Evolutionary conservation across 2,113 vertebrate species (phyloP).

Genomic region (Sorex araneus): DNA sequence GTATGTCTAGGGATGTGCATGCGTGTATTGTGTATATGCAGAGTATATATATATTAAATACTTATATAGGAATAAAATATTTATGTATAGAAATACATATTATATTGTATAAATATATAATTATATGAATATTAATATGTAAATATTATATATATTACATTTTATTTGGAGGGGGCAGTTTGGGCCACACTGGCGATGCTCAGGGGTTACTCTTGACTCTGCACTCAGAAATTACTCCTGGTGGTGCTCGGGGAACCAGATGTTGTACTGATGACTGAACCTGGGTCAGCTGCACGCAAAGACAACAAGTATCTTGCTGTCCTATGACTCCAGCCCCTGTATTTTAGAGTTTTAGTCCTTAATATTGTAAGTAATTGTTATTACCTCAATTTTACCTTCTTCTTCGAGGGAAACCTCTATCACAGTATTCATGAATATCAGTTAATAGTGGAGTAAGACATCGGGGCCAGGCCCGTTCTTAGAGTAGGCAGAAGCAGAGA

Average conservation of each 20-base stretch:
- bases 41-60: too few species aligned
- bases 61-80: too few species aligned
- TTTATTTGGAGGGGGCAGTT: too few species aligned
- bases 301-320: too few species aligned
- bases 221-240: too few species aligned
- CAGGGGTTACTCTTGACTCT: too few species aligned
- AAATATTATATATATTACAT: neutral
- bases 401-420: conserved; percentile 31
- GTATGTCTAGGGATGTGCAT: neutral
- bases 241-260: too few species aligned
- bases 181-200: too few species aligned
- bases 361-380: neutral
- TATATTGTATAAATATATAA: neutral
- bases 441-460: neutral
- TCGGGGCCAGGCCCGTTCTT: neutral
- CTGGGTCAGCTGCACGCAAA: too few species aligned
- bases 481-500: neutral
- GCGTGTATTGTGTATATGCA: neutral
- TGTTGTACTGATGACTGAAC: too few species aligned
- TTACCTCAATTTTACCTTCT: neutral
- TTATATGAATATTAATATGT: neutral
- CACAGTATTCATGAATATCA: neutral
- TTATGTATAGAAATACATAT: neutral
- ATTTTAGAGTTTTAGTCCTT: conserved; percentile 42
- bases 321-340: neutral